A percentile compares a stretch with the other conserved stretches of the same genome.
These are phyloP conservation scores for Pachyramphus minor DNA, from an alignment of 2,113 vertebrate species.

Conservation along the genomic window DNA sequence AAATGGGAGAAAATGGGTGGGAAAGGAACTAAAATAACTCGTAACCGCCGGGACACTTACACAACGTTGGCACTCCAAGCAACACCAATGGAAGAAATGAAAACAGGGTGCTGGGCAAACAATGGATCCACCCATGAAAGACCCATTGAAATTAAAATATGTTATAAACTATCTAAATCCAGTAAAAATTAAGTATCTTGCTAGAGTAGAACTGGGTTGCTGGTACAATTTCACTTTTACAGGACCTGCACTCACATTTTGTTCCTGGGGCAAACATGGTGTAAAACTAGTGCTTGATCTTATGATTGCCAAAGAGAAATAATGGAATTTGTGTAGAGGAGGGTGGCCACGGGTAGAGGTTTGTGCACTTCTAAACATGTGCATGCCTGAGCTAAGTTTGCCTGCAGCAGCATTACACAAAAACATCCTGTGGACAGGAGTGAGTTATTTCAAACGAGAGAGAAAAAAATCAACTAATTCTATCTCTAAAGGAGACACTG, in stretches of 20 bases:
- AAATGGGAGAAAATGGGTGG: accelerated
- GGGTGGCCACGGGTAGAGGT: not conserved
- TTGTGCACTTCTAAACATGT: accelerated
- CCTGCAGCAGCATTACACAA: not conserved
- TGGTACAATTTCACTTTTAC: not conserved
- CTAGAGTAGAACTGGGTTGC: accelerated
- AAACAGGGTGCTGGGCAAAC: not conserved
- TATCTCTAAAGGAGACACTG: not conserved
- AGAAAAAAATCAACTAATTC: not conserved
- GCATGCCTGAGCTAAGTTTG: not conserved
- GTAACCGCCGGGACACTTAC: accelerated
- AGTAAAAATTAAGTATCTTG: not conserved
- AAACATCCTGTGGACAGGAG: not conserved
- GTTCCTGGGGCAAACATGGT: accelerated
- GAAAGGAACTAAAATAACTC: too few relatives aligned
- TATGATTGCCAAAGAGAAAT: not conserved
- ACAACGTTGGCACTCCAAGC: not conserved
- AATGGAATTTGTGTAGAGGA: not conserved
- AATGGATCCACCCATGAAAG: accelerated
- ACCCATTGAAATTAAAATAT: not conserved
- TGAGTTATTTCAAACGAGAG: not conserved
- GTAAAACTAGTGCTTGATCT: too few relatives aligned
- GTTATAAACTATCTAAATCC: too few relatives aligned
- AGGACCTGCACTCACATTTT: accelerated
- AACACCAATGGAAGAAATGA: not conserved